These are phyloP conservation scores for Condylura cristata DNA, from an alignment of 2,113 vertebrate genomes.

Conservation along the genomic window DNA sequence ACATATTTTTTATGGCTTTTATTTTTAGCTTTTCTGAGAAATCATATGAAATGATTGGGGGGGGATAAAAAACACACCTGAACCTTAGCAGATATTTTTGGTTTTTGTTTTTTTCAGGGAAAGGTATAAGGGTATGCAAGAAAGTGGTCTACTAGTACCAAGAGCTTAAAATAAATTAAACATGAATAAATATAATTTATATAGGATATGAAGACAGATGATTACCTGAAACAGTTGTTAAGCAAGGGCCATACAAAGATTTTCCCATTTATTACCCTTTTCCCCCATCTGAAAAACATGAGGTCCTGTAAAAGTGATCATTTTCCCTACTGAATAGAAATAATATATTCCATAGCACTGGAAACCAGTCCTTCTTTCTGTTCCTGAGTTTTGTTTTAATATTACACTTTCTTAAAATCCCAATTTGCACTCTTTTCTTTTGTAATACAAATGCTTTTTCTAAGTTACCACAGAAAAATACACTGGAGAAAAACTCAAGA, in stretches of 20 bases:
- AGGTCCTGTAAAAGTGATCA: not conserved
- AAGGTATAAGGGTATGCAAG: not conserved
- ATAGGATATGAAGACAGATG: not conserved
- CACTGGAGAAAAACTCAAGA: conserved; percentile 52
- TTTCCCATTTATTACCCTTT: not conserved
- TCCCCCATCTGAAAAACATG: not conserved
- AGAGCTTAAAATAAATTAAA: not conserved
- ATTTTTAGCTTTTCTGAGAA: not conserved
- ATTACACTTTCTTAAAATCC: not conserved
- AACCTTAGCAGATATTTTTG: not conserved
- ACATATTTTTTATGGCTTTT: not conserved
- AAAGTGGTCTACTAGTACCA: not conserved
- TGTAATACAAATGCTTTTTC: not conserved
- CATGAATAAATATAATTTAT: not conserved
- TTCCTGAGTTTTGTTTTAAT: not conserved
- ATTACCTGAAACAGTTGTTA: not conserved
- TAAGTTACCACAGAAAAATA: conserved; percentile 44
- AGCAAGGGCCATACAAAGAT: not conserved
- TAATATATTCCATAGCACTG: not conserved
- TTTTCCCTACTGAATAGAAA: not conserved
- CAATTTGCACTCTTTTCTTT: not conserved
- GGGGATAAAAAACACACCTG: fast-evolving
- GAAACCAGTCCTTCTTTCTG: not conserved
- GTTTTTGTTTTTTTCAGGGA: not conserved
- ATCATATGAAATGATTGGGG: not conserved